These are phyloP conservation scores for Nematolebias whitei DNA, from an alignment of 2,113 vertebrate genomes.

Conservation along the genomic window DNA sequence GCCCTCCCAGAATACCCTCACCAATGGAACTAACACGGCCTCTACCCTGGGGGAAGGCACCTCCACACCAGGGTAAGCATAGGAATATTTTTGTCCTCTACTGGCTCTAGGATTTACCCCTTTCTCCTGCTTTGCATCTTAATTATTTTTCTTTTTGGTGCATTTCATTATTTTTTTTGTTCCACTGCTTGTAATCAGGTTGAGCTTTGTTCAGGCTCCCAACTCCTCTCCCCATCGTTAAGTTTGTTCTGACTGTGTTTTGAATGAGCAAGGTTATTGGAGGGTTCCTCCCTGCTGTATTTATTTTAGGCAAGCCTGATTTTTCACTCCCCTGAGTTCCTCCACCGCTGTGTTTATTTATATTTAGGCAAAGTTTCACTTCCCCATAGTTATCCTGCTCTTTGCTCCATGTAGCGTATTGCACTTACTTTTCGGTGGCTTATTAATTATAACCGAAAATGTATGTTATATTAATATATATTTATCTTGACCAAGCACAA, in stretches of 20 bases:
- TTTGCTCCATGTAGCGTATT: neutral
- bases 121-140: neutral
- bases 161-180: neutral
- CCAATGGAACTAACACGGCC: slow-evolving; percentile 93
- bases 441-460: slow-evolving; percentile 7
- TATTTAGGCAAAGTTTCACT: slow-evolving; percentile 2
- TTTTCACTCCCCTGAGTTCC: slow-evolving; percentile 26
- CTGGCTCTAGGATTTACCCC: neutral
- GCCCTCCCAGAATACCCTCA: slow-evolving; percentile 95
- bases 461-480: neutral
- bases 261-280: slow-evolving; percentile 41
- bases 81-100: no score
- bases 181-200: neutral
- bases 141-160: neutral
- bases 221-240: neutral
- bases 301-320: slow-evolving; percentile 35
- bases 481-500: neutral
- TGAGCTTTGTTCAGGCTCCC: slow-evolving; percentile 10
- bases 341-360: slow-evolving; percentile 31
- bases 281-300: neutral
- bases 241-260: slow-evolving; percentile 32
- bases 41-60: slow-evolving; percentile 94
- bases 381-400: neutral
- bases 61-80: slow-evolving; percentile 83
- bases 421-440: neutral